Conservation (phyloP, 2,113 vertebrate genomes). For the Macrotis lagotis region DNA sequence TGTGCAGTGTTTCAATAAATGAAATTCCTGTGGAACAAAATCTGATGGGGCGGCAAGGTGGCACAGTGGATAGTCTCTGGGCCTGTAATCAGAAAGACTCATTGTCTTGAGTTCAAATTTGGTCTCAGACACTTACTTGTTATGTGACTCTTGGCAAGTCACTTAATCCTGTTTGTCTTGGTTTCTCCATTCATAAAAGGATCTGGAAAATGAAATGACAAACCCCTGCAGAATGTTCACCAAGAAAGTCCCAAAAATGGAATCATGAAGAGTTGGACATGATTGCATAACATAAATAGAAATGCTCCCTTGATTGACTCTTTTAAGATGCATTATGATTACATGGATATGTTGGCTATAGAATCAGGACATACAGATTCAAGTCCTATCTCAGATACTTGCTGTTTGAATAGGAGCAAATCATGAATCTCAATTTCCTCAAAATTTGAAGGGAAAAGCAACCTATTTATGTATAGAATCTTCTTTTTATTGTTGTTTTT, state of each 20-base stretch:
- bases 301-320: background rate
- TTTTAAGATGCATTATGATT: background rate
- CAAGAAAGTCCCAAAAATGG: background rate
- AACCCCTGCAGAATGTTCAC: too few species aligned
- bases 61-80: too few species aligned
- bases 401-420: background rate
- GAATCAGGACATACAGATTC: background rate
- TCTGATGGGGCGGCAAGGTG: too few species aligned
- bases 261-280: background rate
- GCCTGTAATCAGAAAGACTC: too few species aligned
- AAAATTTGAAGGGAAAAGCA: background rate
- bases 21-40: too few species aligned
- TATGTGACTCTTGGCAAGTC: too few species aligned
- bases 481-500: background rate
- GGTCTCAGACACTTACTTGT: too few species aligned
- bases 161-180: too few species aligned
- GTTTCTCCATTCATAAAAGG: too few species aligned
- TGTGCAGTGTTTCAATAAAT: too few species aligned
- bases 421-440: background rate
- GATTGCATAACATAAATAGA: background rate
- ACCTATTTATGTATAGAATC: background rate
- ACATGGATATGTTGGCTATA: background rate
- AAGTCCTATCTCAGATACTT: background rate
- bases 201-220: too few species aligned
- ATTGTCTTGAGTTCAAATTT: too few species aligned